phyloP scores from a whole-genome alignment of 2,888 invertebrate genomes.

The Rhabditoides inermis region DNA sequence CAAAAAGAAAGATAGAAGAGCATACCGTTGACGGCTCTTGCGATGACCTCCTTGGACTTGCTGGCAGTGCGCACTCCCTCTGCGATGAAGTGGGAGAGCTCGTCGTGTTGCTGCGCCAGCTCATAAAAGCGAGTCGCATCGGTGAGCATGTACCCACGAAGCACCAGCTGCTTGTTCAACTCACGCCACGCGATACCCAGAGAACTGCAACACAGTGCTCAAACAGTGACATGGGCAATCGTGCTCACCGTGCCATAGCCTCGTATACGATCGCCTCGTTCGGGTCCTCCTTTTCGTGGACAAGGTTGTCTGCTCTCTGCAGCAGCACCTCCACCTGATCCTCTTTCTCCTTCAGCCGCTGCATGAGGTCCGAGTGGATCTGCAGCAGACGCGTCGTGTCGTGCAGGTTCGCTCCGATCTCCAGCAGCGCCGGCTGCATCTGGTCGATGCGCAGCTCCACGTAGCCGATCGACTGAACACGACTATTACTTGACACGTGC shows the following conservation, averaged over 20 bases:
- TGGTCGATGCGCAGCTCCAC: constrained; percentile 76
- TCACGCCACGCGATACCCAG: constrained; percentile 68
- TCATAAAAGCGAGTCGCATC: constrained; percentile 71
- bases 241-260: constrained; percentile 31
- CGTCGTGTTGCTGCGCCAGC: constrained; percentile 53
- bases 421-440: constrained; percentile 73
- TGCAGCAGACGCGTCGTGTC: constrained; percentile 70
- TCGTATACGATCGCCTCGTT: constrained; percentile 39
- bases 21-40: no score
- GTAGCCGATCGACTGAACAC: constrained; percentile 73
- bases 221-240: no score
- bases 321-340: constrained; percentile 79
- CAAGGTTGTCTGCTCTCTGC: constrained; percentile 74
- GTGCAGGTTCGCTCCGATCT: constrained; percentile 68
- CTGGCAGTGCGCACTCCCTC: no score
- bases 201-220: no score
- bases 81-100: constrained; percentile 51
- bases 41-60: no score
- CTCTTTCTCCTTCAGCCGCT: constrained; percentile 77
- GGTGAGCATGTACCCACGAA: constrained; percentile 69
- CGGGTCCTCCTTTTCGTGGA: constrained; percentile 63
- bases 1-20: no score
- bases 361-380: constrained; percentile 74
- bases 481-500: neutral
- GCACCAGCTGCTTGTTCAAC: constrained; percentile 70